Conservation (phyloP, 2,113 vertebrate species). For the Oryzias melastigma region DNA sequence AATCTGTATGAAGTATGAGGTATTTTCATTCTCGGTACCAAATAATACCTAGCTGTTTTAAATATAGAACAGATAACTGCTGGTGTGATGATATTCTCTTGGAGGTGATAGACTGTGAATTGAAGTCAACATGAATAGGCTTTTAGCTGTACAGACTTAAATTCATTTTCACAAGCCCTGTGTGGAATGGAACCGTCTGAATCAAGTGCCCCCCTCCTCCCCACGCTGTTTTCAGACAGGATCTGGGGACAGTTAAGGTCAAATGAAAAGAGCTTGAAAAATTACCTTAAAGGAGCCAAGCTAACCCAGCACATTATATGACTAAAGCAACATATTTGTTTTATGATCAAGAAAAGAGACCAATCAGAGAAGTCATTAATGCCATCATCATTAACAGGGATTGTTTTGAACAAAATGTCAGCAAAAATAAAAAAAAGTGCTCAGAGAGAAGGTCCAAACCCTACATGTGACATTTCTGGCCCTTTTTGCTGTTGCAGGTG, state of each 20-base stretch:
- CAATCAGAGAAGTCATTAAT: slow-evolving; percentile 19
- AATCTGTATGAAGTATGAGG: slow-evolving; percentile 59
- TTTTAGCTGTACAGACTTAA: slow-evolving; percentile 64
- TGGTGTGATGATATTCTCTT: slow-evolving; percentile 52
- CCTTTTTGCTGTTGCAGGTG: slow-evolving; percentile 1
- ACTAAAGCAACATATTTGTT: too few species aligned
- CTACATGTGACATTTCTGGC: neutral
- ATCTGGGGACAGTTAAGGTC: slow-evolving; percentile 67
- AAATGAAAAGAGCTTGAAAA: slow-evolving; percentile 58
- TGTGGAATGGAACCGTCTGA: slow-evolving; percentile 69
- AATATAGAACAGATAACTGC: slow-evolving; percentile 69
- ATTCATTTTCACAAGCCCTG: slow-evolving; percentile 63
- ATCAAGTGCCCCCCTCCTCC: slow-evolving; percentile 55
- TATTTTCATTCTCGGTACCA: slow-evolving; percentile 48
- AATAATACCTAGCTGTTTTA: slow-evolving; percentile 68
- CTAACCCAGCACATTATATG: too few species aligned
- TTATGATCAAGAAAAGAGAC: neutral
- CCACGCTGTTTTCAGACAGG: slow-evolving; percentile 52
- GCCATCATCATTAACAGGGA: slow-evolving; percentile 4
- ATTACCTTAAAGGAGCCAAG: slow-evolving; percentile 22
- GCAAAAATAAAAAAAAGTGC: slow-evolving; percentile 10
- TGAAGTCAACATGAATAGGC: slow-evolving; percentile 64
- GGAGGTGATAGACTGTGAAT: slow-evolving; percentile 59
- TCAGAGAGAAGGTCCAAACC: slow-evolving; percentile 23
- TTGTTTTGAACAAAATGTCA: slow-evolving; percentile 7